Conservation (phyloP, 2,113 vertebrate genomes). For the Phainopepla nitens region DNA sequence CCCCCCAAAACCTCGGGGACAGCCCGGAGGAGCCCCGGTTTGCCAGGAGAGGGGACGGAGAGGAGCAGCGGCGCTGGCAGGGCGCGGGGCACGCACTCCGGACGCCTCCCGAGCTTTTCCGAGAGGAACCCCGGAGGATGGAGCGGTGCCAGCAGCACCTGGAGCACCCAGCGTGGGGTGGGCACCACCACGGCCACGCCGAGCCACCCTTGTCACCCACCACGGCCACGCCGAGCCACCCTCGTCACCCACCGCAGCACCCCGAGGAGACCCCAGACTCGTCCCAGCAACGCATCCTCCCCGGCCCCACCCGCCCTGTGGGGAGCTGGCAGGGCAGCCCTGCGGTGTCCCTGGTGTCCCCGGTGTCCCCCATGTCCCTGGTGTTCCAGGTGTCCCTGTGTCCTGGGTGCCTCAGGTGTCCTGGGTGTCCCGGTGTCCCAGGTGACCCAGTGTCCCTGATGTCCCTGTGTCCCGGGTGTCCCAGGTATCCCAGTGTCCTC, state of each 20-base stretch:
- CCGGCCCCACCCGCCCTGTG: neutral
- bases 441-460: no score
- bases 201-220: neutral
- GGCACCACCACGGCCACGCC: fast-evolving
- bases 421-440: no score
- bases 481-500: no score
- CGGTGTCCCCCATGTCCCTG: no score
- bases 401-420: no score
- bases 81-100: neutral
- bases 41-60: neutral
- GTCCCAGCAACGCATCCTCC: fast-evolving
- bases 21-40: neutral
- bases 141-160: neutral
- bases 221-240: fast-evolving
- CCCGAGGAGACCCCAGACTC: neutral
- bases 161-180: fast-evolving
- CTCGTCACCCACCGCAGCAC: neutral
- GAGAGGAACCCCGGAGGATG: fast-evolving
- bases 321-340: neutral
- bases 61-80: fast-evolving
- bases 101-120: neutral
- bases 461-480: no score
- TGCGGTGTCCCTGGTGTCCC: neutral
- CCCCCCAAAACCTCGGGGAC: neutral
- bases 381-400: no score